Base-by-base conservation (phyloP, 2,797 vertebrate species). In the Danio albolineatus region DNA sequence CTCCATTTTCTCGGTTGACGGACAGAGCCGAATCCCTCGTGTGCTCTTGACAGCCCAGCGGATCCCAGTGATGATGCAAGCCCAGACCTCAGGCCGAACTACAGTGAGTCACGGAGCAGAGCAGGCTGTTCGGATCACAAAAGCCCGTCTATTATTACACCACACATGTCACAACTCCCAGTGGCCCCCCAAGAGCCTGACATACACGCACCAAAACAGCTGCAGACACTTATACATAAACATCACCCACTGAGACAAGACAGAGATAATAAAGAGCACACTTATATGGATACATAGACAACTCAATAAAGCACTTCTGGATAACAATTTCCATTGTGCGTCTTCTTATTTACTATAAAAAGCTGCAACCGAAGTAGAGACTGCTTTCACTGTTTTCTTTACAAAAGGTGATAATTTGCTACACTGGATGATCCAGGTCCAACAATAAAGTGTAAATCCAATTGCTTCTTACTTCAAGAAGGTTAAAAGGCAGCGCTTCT, bases 101-200 rank as follows among this genome's bases (percentile, higher is more conserved):
- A 72, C 80, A 82, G 56, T 83, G 85, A 85, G 78, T 85, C 76
- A 83, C 74, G 74, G 59, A 82, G 53, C 51, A 71, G 70, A 81
- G 82, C 61, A 44, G 64, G 80, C 77, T 85, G 79, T 82, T 83
- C 65, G 81, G 79, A 83, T 85, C 81, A 70, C 64, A 81, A 76
- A 86, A 86, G 77, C 80, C 79, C 44, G 56, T 82, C 83, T 80
- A 81, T 85, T 82, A 85, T 87, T 84, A 86, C 81, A 79, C 76
- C 67, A 81, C 78, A 77, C 83, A 83, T 83, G 78, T 84, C 85
- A 86, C 82, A 80, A 84, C 75, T 80, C 82, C 75, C 78, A 79
- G 74, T 76, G 77, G 65, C 56, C 79, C 28, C 80, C 44, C 80
- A 84, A 39, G 62, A 77, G 76, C 71, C 43, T 66, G 75, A 82